A percentile compares a stretch with the other conserved stretches of the same genome.
phyloP scores from a whole-genome alignment of 2,797 vertebrate genomes.

The Paramormyrops hopkinsi region DNA sequence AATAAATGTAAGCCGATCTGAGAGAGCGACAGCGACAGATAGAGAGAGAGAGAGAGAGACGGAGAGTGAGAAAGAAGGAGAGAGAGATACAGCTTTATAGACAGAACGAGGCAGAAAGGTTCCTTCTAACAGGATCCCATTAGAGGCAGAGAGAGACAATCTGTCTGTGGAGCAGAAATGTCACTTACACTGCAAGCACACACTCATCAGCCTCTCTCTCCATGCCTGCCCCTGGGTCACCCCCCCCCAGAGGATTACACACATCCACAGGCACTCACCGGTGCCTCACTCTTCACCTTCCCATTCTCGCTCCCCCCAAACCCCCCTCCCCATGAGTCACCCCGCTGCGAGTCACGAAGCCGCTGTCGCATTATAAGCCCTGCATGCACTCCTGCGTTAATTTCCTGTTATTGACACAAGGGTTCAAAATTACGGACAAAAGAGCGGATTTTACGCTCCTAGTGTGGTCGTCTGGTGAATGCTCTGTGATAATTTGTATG shows the following conservation, averaged over 20 bases:
- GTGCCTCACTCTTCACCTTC: not conserved
- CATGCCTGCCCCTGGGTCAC: not conserved
- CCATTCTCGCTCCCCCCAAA: not conserved
- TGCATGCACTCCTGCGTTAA: not conserved
- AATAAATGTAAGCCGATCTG: not conserved
- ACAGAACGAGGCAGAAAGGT: constrained; percentile 33
- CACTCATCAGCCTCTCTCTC: constrained; percentile 58
- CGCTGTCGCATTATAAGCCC: not conserved
- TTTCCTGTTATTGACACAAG: not conserved
- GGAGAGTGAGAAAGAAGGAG: not conserved
- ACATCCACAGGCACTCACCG: not conserved
- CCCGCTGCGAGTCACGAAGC: not conserved
- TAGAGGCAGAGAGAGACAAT: constrained; percentile 58
- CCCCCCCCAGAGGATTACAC: not conserved
- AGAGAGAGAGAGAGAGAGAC: not conserved
- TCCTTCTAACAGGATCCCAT: constrained; percentile 52
- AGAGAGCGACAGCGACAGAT: not conserved
- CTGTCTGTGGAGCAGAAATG: constrained; percentile 67
- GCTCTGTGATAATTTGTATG: not conserved
- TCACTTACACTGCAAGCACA: constrained; percentile 63
- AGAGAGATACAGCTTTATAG: not conserved
- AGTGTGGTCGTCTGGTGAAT: not conserved
- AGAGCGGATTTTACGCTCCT: not conserved
- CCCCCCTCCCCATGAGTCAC: not conserved
- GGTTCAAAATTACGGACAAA: not conserved